Evolutionary conservation across 30 jellyfish, hydroid and myxozoan genomes (phyloP), one percentile per base, ranked within the genome.

Genomic region (Mastigias papua): DNA sequence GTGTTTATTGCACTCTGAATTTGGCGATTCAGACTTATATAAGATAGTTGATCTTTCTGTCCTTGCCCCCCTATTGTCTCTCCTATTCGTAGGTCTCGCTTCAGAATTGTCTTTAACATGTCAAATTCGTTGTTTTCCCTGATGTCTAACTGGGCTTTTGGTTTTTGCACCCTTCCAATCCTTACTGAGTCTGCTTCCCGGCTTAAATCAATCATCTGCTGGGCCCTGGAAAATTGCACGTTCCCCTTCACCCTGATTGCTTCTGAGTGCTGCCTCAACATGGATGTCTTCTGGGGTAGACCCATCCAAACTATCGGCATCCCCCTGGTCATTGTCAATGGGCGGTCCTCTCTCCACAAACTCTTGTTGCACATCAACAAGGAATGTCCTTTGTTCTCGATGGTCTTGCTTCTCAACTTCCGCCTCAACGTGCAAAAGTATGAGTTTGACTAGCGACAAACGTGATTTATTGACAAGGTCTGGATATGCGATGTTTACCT

Each of bases 1-100:
- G 49, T 78, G 17, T 32, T 27, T 19, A 46, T 6, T 20, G 82
- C 89, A 11, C 26, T 33, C 5, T 61, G 63, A 31, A 78, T 78
- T 61, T 78, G 89, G 63, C 58, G 10, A 31, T 32, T 33, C 26
- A 78, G 26, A 31, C 78, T 51, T 34, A 61, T 51, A 35, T 22
- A 54, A 22, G 78, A 50, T 20, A 78, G 5, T 23, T 29, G 54
- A 78, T 17, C 89, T 33, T 26, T 51, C 62, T 50, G 58, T 33
- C 87, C 87, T 9, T 54, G 25, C 13, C 48, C 82, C 76, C 89
- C 82, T 50, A 61, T 28, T 1, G 34, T 25, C 34, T 62, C 81
- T 3, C 23, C 51, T 16, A 78, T 54, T 61, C 46, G 58, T 20
- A 78, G 81, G 20, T 78, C 78, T 29, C 78, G 66, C 35, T 28